Evolutionary conservation across 2,888 invertebrate species (phyloP), one percentile per base, ranked within the genome.

Genomic region (Lasioglossum lativentre): DNA sequence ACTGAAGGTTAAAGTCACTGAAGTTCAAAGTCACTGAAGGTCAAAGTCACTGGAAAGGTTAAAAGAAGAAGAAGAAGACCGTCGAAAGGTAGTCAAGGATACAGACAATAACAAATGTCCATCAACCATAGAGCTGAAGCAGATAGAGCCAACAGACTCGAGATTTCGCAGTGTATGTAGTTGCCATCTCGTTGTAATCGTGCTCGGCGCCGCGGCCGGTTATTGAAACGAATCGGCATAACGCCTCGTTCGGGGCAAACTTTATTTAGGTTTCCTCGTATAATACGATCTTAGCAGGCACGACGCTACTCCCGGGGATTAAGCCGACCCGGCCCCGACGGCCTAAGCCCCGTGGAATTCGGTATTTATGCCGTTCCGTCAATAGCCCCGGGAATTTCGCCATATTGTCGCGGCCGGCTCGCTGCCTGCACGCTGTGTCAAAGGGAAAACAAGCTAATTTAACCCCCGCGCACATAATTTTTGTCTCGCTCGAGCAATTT

Each of bases 221-320:
- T 78, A 86, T 75, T 82, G 78, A 79, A 77, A 86, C 76, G 77
- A 86, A 78, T 82, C 82, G 86, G 85, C 71, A 77, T 75, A 85
- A 86, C 73, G 76, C 68, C 19, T 16, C 70, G 68, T 34, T 59
- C 34, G 30, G 12, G 10, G 27, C 74, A 45, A 40, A 59, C 40
- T 78, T 72, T 85, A 77, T 79, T 76, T 76, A 74, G 73, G 77
- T 79, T 71, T 78, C 63, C 30, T 77, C 82, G 72, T 85, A 79
- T 79, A 85, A 71, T 34, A 82, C 70, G 73, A 82, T 79, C 75
- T 73, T 78, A 85, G 34, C 42, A 27, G 40, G 56, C 47, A 27
- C n/a, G 16, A 23, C 71, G 12, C 0, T 30, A 66, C 59, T 52
- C 27, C 12, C 59, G 23, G 68, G 72, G 40, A 71, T 82, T 80